Evolutionary conservation across 2,888 invertebrate species (phyloP), one percentile per base, ranked within the genome.

Genomic region (Meghimatium bilineatum): DNA sequence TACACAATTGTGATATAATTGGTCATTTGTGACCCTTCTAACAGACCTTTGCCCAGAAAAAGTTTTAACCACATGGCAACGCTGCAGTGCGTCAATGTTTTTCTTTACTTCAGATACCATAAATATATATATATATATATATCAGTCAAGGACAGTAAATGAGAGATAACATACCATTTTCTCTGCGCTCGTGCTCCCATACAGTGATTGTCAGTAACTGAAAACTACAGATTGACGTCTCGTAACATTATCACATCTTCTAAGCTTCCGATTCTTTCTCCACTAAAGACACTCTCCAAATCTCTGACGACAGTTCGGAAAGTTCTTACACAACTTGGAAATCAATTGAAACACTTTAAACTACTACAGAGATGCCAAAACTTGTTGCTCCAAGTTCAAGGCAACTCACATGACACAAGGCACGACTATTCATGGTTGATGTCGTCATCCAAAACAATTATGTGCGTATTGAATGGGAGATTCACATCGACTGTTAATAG

Each of bases 281-380:
- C 29, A 32, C 17, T 34, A 12, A 23, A 67, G 67, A 67, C 67
- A 67, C 34, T 67, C 34, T 26, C 34, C 67, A 32, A 67, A 34
- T 67, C 34, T 32, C 67, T 34, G 12, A 34, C 67, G 34, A 67
- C 67, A 67, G 34, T 34, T 29, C 34, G 32, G 34, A 67, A 32
- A 67, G 67, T 32, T 23, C 67, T 67, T 34, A 34, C 67, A 67
- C 67, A 67, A 67, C 32, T 20, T 29, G 34, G 32, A 0, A 34
- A 67, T 67, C 67, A 67, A 67, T 67, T 23, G 32, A 32, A 32
- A 67, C 67, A 34, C 67, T 34, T 67, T 67, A 32, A 67, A 56
- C 2, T 14, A 56, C 20, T 56, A 17, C 20, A 56, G 56, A 56
- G 8, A 14, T 56, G 56, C 23, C 56, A 17, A 14, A 14, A 2